Conservation (phyloP, 2,888 invertebrate genomes). For the Plebejus anna region DNA sequence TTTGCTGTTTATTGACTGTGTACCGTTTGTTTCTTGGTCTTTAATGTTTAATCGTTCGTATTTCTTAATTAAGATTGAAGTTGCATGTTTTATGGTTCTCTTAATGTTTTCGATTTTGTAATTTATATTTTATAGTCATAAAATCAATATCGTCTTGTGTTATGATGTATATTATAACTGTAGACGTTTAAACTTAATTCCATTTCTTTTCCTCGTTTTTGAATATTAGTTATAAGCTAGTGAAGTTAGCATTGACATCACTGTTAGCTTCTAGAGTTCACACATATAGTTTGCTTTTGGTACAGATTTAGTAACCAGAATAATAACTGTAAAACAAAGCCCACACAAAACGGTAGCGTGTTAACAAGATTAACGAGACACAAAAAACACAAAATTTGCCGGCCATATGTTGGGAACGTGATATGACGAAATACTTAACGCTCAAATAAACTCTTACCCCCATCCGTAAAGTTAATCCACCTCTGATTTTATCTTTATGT, state of each 20-base stretch:
- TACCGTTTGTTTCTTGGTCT: slow-evolving; percentile 26
- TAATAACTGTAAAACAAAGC: slow-evolving; percentile 35
- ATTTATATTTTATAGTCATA: neutral
- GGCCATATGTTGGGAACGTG: slow-evolving; percentile 66
- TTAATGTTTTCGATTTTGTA: neutral
- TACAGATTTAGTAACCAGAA: slow-evolving; percentile 1
- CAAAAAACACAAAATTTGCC: slow-evolving; percentile 60
- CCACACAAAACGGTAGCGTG: slow-evolving; percentile 67
- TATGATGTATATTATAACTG: neutral
- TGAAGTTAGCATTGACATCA: neutral
- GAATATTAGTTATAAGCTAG: neutral
- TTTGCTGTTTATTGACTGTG: slow-evolving; percentile 42
- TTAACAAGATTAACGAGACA: slow-evolving; percentile 52
- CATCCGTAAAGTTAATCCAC: slow-evolving; percentile 45
- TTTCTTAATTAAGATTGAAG: slow-evolving; percentile 14
- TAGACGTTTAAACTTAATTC: neutral
- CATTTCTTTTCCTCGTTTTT: neutral
- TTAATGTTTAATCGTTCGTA: slow-evolving; percentile 4
- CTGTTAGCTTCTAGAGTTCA: neutral
- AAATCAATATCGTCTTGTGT: neutral
- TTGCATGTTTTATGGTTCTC: neutral
- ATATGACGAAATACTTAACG: slow-evolving; percentile 67
- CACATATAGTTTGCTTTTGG: neutral
- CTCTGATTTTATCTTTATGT: neutral
- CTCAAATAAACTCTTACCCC: slow-evolving; percentile 62